Evolutionary conservation across 2,888 invertebrate species (phyloP).

Genomic region (Crossocerus cetratus): DNA sequence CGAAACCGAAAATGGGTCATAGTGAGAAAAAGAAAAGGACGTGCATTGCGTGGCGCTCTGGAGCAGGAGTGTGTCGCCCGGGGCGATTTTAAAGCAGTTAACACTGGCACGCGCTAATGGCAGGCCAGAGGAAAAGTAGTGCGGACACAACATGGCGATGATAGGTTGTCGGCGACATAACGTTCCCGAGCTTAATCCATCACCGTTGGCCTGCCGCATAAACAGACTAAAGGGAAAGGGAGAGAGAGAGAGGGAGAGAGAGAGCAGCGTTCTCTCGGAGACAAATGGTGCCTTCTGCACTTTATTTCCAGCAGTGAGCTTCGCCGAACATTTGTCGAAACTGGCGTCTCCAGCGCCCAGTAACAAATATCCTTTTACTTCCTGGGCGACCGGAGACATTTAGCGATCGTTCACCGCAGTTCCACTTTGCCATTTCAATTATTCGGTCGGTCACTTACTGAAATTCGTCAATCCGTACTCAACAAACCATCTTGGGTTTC

Average conservation of each 20-base stretch:
- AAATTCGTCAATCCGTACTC: too few species aligned
- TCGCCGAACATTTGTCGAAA: constrained; percentile 17
- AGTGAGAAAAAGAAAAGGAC: background rate
- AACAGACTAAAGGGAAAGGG: too few species aligned
- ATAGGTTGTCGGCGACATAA: constrained; percentile 4
- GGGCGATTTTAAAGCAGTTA: background rate
- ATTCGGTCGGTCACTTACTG: too few species aligned
- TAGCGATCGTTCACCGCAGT: background rate
- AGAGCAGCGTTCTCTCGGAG: background rate
- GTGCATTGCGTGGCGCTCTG: background rate
- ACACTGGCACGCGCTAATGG: background rate
- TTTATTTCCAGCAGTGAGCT: constrained; percentile 15
- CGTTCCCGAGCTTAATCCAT: constrained; percentile 7
- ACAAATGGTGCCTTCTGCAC: constrained; percentile 8
- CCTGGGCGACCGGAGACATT: background rate
- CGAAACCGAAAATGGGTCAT: constrained; percentile 2
- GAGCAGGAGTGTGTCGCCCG: background rate
- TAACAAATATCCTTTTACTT: background rate
- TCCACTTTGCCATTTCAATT: too few species aligned
- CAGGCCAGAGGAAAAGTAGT: background rate
- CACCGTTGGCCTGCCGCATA: constrained; percentile 4
- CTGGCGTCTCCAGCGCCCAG: background rate
- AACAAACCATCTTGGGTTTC: too few species aligned
- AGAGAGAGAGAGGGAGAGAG: too few species aligned
- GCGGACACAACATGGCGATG: background rate